phyloP scores from a whole-genome alignment of 2,888 invertebrate genomes.

The Cheilosia scutellata region DNA sequence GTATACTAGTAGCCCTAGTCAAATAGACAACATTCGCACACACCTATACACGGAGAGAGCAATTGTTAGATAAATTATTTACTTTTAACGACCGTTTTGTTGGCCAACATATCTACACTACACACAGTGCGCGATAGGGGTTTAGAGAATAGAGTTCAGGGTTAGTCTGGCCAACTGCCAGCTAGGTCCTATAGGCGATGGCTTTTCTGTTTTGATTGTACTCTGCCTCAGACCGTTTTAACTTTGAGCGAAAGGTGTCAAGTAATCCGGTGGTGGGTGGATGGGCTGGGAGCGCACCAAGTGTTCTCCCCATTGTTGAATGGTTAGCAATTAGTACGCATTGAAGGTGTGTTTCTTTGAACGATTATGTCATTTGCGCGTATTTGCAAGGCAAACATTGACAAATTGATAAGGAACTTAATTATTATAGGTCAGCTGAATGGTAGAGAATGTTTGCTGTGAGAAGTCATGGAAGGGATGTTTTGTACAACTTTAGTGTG shows the following conservation, averaged over 20 bases:
- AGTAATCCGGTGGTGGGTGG: constrained; percentile 1
- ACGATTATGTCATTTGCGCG: constrained; percentile 48
- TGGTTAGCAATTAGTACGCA: constrained; percentile 33
- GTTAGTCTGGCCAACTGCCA: constrained; percentile 65
- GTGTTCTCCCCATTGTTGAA: constrained; percentile 12
- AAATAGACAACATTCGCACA: background rate
- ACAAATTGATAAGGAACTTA: constrained; percentile 15
- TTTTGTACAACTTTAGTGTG: too few relatives aligned
- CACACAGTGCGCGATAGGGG: constrained; percentile 17
- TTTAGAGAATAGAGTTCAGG: constrained; percentile 65
- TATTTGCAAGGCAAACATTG: constrained; percentile 10
- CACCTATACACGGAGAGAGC: constrained; percentile 9
- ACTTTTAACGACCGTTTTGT: constrained; percentile 68
- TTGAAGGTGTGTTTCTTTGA: constrained; percentile 49
- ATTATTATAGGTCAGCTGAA: background rate
- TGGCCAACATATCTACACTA: constrained; percentile 41
- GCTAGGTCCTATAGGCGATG: constrained; percentile 12
- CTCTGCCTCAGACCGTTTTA: constrained; percentile 18
- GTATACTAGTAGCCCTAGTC: constrained; percentile 35
- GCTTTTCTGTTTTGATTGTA: constrained; percentile 47
- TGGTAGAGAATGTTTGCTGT: background rate
- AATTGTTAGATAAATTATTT: constrained; percentile 70
- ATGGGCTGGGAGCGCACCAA: constrained; percentile 8
- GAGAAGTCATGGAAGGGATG: too few relatives aligned
- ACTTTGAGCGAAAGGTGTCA: constrained; percentile 21